Base-by-base conservation (phyloP, 2,888 invertebrate species). In the Maniola hyperantus region DNA sequence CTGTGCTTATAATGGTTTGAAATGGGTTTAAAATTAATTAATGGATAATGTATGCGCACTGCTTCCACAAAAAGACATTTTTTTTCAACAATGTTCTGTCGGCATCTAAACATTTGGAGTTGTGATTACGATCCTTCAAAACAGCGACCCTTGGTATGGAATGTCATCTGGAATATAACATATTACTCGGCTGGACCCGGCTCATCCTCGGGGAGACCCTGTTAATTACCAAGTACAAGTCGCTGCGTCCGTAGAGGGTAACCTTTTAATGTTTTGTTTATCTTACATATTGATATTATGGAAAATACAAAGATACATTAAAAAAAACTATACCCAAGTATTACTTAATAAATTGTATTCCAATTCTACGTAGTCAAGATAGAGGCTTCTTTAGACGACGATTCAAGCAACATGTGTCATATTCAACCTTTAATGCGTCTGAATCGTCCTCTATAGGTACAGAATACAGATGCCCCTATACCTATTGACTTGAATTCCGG, bases 151-250 rank as follows among this genome's bases (percentile, higher is more conserved):
- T 83, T 72, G 75, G 75, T 71, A 75, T 74, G 77, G 77, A 77
- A 77, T 91, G 91, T 89, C 91, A 91, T 89, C 89, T 90, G 82
- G 80, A 89, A 89, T 87, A 90, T 91, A 90, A 91, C 91, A 90
- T 91, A 91, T 91, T 85, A 84, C 84, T 83, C 78, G 74, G 81
- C 82, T 76, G 87, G 89, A 87, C 89, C 88, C 84, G 77, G 76
- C 77, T 69, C 77, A 78, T 90, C 91, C 91, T 88, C 79, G 78
- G 91, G 93, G 94, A 94, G 85, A 74, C 80, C 77, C 88, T 87
- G 93, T 94, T 94, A 94, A 94, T 94, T 94, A 94, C 84, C 89
- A 93, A 93, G 91, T 92, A 94, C 94, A 94, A 93, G 94, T 92
- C 92, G 77, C 82, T 71, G 71, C 76, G 61, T 20, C 78, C 76